Evolutionary conservation across 2,113 vertebrate genomes (phyloP), one percentile per base, ranked within the genome.

Genomic region (Circaetus gallicus): DNA sequence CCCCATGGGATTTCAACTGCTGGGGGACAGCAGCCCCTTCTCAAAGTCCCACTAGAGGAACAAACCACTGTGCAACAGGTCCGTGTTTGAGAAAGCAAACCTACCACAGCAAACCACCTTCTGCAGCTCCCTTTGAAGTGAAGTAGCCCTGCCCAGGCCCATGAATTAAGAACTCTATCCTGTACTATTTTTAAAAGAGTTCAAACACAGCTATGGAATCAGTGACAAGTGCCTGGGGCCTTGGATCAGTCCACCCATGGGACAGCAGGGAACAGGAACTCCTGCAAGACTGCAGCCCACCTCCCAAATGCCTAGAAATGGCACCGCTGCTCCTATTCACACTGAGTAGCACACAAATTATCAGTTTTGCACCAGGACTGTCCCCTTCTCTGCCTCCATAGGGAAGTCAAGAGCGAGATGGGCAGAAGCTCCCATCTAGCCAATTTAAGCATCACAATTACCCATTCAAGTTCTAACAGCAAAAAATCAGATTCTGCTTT

Each of bases 121-220:
- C 56, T 82, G 49, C 56, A 95, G 61, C 18, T 81, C 56, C 12
- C 36, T 87, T 52, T 89, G 62, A 89, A 92, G 65, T n/a, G 49
- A 80, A 77, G 17, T 34, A 90, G 66, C 20, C 19, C 73, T 85
- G 78, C 20, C 28, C 62, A 77, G 45, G 43, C 58, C 83, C 40
- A 73, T 3, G 11, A 80, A 94, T 28, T 72, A 40, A 95, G 85
- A 96, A 96, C 66, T 88, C 71, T 93, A 90, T 66, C 92, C 92
- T 61, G 82, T 74, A 96, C 96, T 96, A 96, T 96, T 96, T 96
- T 91, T 95, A 96, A 96, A 95, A 88, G 67, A 56, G 45, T 82
- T 97, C 56, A 86, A 78, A 91, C 73, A 82, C 42, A 1, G 1
- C 66, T 52, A 42, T 45, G 88, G 92, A 93, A 95, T 90, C 70